Percentiles rank a stretch among this genome's conserved stretches.
phyloP scores from a whole-genome alignment of 2,797 vertebrate genomes.

The Heterohyrax brucei region DNA sequence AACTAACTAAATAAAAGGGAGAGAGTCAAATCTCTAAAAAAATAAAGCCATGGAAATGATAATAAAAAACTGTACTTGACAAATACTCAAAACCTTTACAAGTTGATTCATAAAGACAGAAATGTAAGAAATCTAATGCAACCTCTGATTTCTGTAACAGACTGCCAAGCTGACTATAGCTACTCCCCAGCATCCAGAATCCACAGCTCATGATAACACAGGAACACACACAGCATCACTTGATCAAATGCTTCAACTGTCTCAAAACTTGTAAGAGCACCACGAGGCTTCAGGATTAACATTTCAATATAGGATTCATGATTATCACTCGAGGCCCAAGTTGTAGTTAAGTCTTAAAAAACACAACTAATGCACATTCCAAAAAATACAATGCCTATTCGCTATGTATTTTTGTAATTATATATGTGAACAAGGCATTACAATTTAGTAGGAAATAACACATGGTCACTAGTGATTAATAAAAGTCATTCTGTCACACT shows the following conservation, averaged over 20 bases:
- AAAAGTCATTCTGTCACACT: constrained; percentile 43
- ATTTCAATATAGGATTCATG: background rate
- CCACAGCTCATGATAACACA: background rate
- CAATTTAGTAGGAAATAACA: constrained; percentile 65
- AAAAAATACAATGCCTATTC: constrained; percentile 47
- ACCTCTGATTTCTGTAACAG: constrained; percentile 27
- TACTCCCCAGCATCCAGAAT: background rate
- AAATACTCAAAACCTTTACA: constrained; percentile 46
- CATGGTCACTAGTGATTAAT: constrained; percentile 39
- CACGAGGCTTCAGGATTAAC: background rate
- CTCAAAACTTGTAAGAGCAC: constrained; percentile 35
- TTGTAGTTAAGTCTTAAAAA: constrained; percentile 59
- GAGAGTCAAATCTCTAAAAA: constrained; percentile 49
- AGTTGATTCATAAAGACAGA: constrained; percentile 53
- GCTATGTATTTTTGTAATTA: constrained; percentile 42
- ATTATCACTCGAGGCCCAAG: background rate
- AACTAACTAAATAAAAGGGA: constrained; percentile 85
- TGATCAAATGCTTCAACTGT: constrained; percentile 56
- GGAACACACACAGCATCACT: constrained; percentile 15
- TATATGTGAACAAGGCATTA: constrained; percentile 44
- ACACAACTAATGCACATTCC: constrained; percentile 8
- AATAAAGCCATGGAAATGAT: constrained; percentile 60
- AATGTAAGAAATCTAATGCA: constrained; percentile 50
- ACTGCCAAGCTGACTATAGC: background rate
- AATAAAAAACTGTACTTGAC: constrained; percentile 48